Evolutionary conservation across 2,113 vertebrate genomes (phyloP).

Genomic region (Tapirus terrestris): DNA sequence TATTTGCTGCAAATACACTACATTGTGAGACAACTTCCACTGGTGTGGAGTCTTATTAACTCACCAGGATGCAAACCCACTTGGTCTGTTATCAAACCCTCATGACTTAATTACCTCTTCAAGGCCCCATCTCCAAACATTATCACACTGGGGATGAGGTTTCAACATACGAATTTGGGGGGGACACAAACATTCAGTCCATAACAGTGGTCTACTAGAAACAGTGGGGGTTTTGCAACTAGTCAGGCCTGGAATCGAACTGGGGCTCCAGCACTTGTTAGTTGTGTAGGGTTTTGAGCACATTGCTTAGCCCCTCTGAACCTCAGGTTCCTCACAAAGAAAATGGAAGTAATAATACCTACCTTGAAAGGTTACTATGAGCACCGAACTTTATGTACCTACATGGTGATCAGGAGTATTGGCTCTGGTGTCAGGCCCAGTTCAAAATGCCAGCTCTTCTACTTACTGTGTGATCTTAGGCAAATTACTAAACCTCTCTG

Average conservation of each 20-base stretch:
- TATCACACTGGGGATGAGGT: not conserved
- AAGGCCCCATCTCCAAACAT: not conserved
- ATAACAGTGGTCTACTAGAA: not conserved
- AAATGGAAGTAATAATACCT: not conserved
- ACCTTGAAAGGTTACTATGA: constrained; percentile 28
- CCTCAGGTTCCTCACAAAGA: not conserved
- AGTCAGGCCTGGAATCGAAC: not conserved
- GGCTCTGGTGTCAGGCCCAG: not conserved
- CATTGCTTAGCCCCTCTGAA: not conserved
- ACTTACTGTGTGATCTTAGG: not conserved
- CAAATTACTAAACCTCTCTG: not conserved
- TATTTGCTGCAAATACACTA: no score
- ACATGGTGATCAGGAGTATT: not conserved
- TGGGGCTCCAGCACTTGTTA: not conserved
- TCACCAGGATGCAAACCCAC: no score
- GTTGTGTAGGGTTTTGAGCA: not conserved
- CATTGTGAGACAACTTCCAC: no score
- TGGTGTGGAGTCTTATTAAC: no score
- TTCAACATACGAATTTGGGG: not conserved
- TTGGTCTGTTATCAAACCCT: not conserved
- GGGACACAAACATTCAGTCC: not conserved
- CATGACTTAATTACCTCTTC: not conserved
- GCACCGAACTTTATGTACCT: not conserved
- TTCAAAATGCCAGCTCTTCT: not conserved
- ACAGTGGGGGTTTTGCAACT: not conserved